Evolutionary conservation across 2,113 vertebrate genomes (phyloP).

Genomic region (Pterocles gutturalis): DNA sequence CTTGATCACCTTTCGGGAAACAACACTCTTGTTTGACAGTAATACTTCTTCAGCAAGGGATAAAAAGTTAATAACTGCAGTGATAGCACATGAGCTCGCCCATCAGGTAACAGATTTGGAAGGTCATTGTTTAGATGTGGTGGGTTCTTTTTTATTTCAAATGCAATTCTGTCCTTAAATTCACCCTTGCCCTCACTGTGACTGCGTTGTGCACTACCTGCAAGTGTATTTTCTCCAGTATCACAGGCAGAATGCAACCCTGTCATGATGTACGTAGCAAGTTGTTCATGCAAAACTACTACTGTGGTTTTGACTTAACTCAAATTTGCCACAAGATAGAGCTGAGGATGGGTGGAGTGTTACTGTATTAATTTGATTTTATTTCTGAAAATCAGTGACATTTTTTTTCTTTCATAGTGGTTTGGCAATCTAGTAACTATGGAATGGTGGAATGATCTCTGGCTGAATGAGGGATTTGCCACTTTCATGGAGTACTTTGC

Average conservation of each 20-base stretch:
- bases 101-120: slow-evolving; percentile 87
- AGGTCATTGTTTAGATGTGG: background rate
- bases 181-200: background rate
- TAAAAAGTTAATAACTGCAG: slow-evolving; percentile 88
- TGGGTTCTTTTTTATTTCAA: rapidly evolving
- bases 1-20: slow-evolving; percentile 91
- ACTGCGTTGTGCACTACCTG: background rate
- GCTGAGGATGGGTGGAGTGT: background rate
- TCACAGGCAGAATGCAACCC: background rate
- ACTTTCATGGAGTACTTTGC: slow-evolving; percentile 94
- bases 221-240: background rate
- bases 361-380: background rate
- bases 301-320: background rate
- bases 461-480: slow-evolving; percentile 98
- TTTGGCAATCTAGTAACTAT: slow-evolving; percentile 98
- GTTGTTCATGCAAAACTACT: background rate
- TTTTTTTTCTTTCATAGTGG: slow-evolving; percentile 80
- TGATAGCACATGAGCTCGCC: slow-evolving; percentile 93
- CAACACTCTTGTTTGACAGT: slow-evolving; percentile 82
- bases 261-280: rapidly evolving
- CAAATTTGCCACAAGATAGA: background rate
- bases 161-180: background rate
- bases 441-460: slow-evolving; percentile 97
- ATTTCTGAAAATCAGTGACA: background rate
- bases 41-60: slow-evolving; percentile 84